These are phyloP conservation scores for Platynereis dumerilii DNA, from an alignment of 2,888 invertebrate species.

Conservation along the genomic window DNA sequence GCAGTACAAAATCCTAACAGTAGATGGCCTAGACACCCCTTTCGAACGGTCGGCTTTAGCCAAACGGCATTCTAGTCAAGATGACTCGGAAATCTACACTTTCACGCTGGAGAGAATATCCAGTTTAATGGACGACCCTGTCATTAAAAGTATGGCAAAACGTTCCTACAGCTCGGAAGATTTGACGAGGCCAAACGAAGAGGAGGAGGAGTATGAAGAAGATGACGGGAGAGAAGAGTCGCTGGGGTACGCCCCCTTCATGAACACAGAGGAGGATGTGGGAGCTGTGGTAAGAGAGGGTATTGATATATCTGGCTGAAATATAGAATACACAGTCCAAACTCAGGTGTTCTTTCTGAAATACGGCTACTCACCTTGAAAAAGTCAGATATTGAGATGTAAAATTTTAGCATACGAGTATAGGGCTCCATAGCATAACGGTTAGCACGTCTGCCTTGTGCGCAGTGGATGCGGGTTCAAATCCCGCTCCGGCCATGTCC, in stretches of 20 bases:
- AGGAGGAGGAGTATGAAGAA: conserved; percentile 1
- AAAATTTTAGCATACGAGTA: too few species aligned
- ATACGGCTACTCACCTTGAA: too few species aligned
- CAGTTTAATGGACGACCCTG: conserved; percentile 72
- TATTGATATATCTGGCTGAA: too few species aligned
- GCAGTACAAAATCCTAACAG: conserved; percentile 29
- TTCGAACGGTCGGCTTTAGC: neutral
- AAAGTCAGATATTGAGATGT: too few species aligned
- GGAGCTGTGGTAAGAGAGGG: too few species aligned
- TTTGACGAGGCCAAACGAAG: conserved; percentile 26
- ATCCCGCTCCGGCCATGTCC: too few species aligned
- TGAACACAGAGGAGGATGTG: too few species aligned
- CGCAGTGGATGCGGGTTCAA: too few species aligned
- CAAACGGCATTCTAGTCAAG: conserved; percentile 32
- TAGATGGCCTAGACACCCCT: conserved; percentile 15
- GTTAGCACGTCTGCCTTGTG: too few species aligned
- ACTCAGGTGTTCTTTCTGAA: too few species aligned
- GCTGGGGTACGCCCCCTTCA: neutral
- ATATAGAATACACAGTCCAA: too few species aligned
- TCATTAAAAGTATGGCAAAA: conserved; percentile 53
- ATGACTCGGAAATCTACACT: conserved; percentile 38
- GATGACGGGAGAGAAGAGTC: neutral
- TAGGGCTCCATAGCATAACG: too few species aligned
- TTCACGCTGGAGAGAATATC: conserved; percentile 63
- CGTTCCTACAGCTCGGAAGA: conserved; percentile 57